Conservation (phyloP, 2,888 invertebrate species). For the Agriopis leucophaearia region DNA sequence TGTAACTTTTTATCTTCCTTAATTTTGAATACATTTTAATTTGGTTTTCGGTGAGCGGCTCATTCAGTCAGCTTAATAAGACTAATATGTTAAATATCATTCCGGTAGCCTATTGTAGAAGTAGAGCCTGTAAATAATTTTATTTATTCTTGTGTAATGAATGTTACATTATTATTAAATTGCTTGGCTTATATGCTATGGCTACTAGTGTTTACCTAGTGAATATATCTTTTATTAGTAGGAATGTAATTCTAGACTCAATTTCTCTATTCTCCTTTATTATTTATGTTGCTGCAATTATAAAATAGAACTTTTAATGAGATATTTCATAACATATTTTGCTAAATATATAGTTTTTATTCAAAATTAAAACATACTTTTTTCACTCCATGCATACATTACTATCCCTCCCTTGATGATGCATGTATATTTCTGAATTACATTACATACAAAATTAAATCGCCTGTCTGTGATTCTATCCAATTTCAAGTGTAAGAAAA, state of each 20-base stretch:
- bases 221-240: not conserved
- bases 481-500: not conserved
- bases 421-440: no score
- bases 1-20: not conserved
- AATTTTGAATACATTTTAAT: not conserved
- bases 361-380: not conserved
- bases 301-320: not conserved
- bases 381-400: not conserved
- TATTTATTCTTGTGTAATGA: conserved; percentile 6
- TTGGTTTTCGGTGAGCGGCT: no score
- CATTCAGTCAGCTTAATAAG: no score
- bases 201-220: conserved; percentile 3
- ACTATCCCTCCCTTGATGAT: no score
- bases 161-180: conserved; percentile 35
- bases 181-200: conserved; percentile 56
- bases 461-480: not conserved
- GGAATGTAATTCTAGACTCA: not conserved
- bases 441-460: not conserved
- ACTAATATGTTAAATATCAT: no score
- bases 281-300: not conserved
- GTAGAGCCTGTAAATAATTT: conserved; percentile 50
- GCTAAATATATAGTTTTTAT: not conserved
- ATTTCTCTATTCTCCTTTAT: not conserved
- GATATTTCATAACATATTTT: no score
- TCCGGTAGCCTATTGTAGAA: conserved; percentile 24